Percentiles rank a stretch among this genome's conserved stretches.
These are phyloP conservation scores for Symphodus melops DNA, from an alignment of 2,113 vertebrate genomes.

Conservation along the genomic window DNA sequence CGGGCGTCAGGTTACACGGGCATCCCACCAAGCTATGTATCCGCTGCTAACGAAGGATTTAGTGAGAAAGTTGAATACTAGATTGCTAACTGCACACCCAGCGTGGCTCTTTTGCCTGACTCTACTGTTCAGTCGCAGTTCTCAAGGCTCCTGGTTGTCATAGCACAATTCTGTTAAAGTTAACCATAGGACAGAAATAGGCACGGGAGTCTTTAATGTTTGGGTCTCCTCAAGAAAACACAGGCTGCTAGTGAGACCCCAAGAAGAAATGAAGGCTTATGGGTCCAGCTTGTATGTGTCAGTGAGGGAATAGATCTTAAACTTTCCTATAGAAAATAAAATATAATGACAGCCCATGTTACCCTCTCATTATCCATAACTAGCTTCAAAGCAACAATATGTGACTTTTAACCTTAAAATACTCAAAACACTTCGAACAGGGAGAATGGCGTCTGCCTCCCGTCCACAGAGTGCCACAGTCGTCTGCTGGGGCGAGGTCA, in stretches of 20 bases:
- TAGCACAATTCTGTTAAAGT: slow-evolving; percentile 69
- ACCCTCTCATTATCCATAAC: too few relatives aligned
- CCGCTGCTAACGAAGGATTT: slow-evolving; percentile 69
- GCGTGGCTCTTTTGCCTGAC: slow-evolving; percentile 37
- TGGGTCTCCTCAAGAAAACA: slow-evolving; percentile 56
- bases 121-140: not conserved
- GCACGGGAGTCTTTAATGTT: slow-evolving; percentile 67
- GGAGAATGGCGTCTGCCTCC: too few relatives aligned
- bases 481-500: too few relatives aligned
- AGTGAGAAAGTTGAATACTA: slow-evolving; percentile 66
- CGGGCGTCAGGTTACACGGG: slow-evolving; percentile 77
- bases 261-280: slow-evolving; percentile 68
- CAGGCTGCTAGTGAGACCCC: slow-evolving; percentile 63
- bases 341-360: slow-evolving; percentile 44
- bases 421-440: too few relatives aligned
- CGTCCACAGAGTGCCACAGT: too few relatives aligned
- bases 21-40: slow-evolving; percentile 70
- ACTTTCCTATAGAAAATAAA: slow-evolving; percentile 41
- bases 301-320: slow-evolving; percentile 44
- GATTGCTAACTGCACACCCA: slow-evolving; percentile 54
- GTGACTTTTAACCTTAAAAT: too few relatives aligned
- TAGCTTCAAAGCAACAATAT: too few relatives aligned
- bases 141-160: slow-evolving; percentile 23
- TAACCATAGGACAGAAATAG: slow-evolving; percentile 76
- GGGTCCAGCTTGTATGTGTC: slow-evolving; percentile 63